These are phyloP conservation scores for Zaprionus ghesquierei DNA, from an alignment of 1,140 invertebrate genomes.

Conservation along the genomic window DNA sequence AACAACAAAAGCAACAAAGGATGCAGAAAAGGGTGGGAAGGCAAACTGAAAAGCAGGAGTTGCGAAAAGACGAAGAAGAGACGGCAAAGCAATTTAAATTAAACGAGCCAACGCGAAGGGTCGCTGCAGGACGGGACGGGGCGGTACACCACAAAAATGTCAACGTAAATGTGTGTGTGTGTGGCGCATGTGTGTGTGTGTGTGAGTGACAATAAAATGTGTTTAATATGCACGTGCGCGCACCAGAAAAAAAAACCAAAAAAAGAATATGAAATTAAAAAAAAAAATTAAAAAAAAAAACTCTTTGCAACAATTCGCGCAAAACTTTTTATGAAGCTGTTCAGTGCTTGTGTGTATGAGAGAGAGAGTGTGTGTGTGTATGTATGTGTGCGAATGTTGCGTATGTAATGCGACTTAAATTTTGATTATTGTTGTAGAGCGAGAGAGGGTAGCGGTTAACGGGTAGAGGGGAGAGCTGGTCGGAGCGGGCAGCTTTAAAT, in stretches of 20 bases:
- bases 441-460: not conserved
- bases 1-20: slow-evolving; percentile 10
- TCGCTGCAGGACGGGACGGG: not conserved
- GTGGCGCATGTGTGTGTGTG: slow-evolving; percentile 23
- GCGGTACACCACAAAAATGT: slow-evolving; percentile 46
- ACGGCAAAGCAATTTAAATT: slow-evolving; percentile 74
- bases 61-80: not conserved
- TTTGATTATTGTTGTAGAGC: slow-evolving; percentile 39
- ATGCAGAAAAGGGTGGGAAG: not conserved
- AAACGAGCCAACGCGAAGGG: slow-evolving; percentile 53
- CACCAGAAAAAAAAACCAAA: slow-evolving; percentile 17
- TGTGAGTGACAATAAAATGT: slow-evolving; percentile 66
- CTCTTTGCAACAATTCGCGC: slow-evolving; percentile 51
- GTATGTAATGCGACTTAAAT: slow-evolving; percentile 47
- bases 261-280: slow-evolving; percentile 32
- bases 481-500: slow-evolving; percentile 76
- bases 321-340: slow-evolving; percentile 45
- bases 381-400: slow-evolving; percentile 4
- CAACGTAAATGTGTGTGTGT: slow-evolving; percentile 33
- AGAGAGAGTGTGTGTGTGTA: slow-evolving; percentile 13
- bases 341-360: slow-evolving; percentile 16
- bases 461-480: slow-evolving; percentile 1
- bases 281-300: slow-evolving; percentile 18
- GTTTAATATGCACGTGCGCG: slow-evolving; percentile 72
- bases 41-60: slow-evolving; percentile 30